These are phyloP conservation scores for Eulithis testata DNA, from an alignment of 2,888 invertebrate species.

Conservation along the genomic window DNA sequence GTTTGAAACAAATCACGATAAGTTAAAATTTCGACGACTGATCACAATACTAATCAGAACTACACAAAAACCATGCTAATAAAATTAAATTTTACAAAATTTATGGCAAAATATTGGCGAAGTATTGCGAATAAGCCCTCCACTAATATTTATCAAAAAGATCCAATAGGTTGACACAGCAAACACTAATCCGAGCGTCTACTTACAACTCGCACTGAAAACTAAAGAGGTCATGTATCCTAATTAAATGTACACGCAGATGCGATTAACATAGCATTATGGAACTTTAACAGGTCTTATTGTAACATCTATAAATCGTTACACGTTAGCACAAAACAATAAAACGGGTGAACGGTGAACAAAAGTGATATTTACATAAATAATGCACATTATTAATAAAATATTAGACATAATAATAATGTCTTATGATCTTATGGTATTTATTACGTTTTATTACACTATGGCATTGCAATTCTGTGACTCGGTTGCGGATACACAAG, in stretches of 20 bases:
- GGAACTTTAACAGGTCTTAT: conserved; percentile 43
- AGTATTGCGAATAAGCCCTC: conserved; percentile 65
- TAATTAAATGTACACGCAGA: conserved; percentile 43
- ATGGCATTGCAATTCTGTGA: conserved; percentile 82
- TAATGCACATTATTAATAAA: conserved; percentile 69
- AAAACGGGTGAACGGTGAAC: conserved; percentile 46
- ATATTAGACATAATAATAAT: conserved; percentile 60
- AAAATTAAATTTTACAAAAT: conserved; percentile 60
- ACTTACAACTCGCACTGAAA: conserved; percentile 45
- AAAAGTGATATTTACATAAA: conserved; percentile 73
- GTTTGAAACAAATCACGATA: conserved; percentile 64
- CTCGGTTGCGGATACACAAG: conserved; percentile 65
- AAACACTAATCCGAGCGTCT: conserved; percentile 38
- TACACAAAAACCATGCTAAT: conserved; percentile 63
- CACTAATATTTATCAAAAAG: conserved; percentile 69
- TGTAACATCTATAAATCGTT: conserved; percentile 28
- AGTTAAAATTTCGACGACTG: conserved; percentile 70
- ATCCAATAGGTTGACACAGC: conserved; percentile 62
- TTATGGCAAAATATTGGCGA: conserved; percentile 83
- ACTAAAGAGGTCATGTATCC: conserved; percentile 34
- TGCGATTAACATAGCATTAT: conserved; percentile 49
- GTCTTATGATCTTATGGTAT: conserved; percentile 55
- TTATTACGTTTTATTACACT: conserved; percentile 63
- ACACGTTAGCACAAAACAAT: conserved; percentile 40
- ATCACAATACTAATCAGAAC: conserved; percentile 62